phyloP scores from a whole-genome alignment of 2,888 invertebrate species.

The Erannis defoliaria region DNA sequence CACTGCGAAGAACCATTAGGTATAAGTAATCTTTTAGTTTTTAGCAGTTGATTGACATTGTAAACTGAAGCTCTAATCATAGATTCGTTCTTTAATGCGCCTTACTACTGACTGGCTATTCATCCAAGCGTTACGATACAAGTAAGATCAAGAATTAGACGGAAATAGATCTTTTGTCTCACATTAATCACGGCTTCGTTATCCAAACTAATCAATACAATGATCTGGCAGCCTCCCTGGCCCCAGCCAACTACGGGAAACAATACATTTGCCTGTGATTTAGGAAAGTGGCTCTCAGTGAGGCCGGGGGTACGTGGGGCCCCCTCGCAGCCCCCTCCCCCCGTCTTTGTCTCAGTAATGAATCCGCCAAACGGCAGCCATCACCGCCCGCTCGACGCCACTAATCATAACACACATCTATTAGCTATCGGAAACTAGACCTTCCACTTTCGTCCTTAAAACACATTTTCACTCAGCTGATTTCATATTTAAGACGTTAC shows the following conservation, averaged over 20 bases:
- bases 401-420: slow-evolving; percentile 69
- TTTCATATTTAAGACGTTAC: not conserved
- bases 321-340: slow-evolving; percentile 51
- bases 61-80: too few species aligned
- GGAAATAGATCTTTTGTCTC: slow-evolving; percentile 2
- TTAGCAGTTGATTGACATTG: too few species aligned
- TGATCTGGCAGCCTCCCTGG: slow-evolving; percentile 26
- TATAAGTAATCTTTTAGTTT: too few species aligned
- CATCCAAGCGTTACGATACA: too few species aligned
- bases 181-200: slow-evolving; percentile 23
- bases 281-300: slow-evolving; percentile 76
- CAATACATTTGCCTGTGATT: slow-evolving; percentile 81
- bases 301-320: slow-evolving; percentile 44
- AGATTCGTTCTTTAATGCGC: too few species aligned
- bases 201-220: slow-evolving; percentile 32
- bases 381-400: slow-evolving; percentile 67
- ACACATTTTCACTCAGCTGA: slow-evolving; percentile 25
- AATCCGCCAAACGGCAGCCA: slow-evolving; percentile 83
- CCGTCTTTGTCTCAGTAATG: slow-evolving; percentile 83
- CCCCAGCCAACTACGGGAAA: slow-evolving; percentile 53
- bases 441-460: slow-evolving; percentile 44
- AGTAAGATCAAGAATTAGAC: not conserved
- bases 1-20: too few species aligned
- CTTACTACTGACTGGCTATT: too few species aligned
- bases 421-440: slow-evolving; percentile 65